These are phyloP conservation scores for Mercenaria mercenaria DNA, from an alignment of 1,140 invertebrate genomes.

Conservation along the genomic window DNA sequence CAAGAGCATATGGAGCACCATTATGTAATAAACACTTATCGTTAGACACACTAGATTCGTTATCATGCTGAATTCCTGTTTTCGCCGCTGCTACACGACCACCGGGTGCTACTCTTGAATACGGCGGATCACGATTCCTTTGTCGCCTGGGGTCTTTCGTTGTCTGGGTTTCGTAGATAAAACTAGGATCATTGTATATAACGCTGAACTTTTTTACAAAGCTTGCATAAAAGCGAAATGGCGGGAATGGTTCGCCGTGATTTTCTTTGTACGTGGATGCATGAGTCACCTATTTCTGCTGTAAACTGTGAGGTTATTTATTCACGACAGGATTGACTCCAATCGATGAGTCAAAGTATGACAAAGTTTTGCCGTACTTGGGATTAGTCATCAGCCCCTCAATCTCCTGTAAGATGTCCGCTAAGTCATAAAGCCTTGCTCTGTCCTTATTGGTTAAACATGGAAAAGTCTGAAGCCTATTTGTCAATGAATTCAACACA, in stretches of 20 bases:
- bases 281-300: constrained; percentile 69
- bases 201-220: constrained; percentile 53
- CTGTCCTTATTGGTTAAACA: constrained; percentile 16
- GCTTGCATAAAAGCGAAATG: constrained; percentile 28
- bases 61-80: constrained; percentile 38
- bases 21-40: constrained; percentile 32
- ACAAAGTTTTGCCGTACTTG: constrained; percentile 36
- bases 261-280: constrained; percentile 56
- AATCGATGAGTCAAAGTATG: constrained; percentile 64
- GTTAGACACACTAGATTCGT: constrained; percentile 8
- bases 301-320: constrained; percentile 59
- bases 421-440: constrained; percentile 43
- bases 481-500: constrained; percentile 45
- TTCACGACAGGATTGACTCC: constrained; percentile 66
- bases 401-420: constrained; percentile 57
- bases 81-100: constrained; percentile 28
- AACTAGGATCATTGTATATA: constrained; percentile 56
- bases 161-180: constrained; percentile 44
- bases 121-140: background rate
- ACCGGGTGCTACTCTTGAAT: background rate
- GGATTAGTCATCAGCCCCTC: constrained; percentile 34
- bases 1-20: constrained; percentile 8
- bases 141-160: background rate
- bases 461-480: constrained; percentile 25
- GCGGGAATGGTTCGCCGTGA: constrained; percentile 58